Evolutionary conservation across 2,797 vertebrate genomes (phyloP).

Genomic region (Coregonus suidteri): DNA sequence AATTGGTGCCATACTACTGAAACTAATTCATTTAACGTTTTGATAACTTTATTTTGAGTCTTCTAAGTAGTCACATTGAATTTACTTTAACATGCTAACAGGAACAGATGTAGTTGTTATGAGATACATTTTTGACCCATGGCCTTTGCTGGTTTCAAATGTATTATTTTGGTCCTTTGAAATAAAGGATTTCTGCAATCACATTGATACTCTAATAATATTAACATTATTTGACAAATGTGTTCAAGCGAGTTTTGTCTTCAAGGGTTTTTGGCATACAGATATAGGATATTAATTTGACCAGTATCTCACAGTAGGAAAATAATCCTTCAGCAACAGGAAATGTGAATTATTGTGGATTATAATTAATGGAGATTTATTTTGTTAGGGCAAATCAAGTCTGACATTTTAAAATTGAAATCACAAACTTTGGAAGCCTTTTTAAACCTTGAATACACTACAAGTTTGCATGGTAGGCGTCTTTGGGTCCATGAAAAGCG

Average conservation of each 20-base stretch:
- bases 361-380: too few relatives aligned
- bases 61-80: conserved; percentile 43
- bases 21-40: conserved; percentile 39
- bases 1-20: conserved; percentile 72
- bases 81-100: conserved; percentile 50
- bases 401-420: too few relatives aligned
- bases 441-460: too few relatives aligned
- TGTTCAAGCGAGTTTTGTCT: not conserved
- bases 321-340: too few relatives aligned
- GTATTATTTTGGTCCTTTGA: conserved; percentile 50
- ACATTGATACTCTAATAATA: conserved; percentile 31
- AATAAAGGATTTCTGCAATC: conserved; percentile 55
- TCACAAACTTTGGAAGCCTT: too few relatives aligned
- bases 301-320: too few relatives aligned
- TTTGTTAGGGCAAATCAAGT: not conserved
- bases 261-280: not conserved
- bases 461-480: not conserved
- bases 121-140: conserved; percentile 37
- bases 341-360: conserved; percentile 23
- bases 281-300: too few relatives aligned
- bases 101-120: conserved; percentile 42
- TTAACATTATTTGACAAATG: not conserved
- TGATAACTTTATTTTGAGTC: conserved; percentile 29
- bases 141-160: conserved; percentile 53
- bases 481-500: not conserved